phyloP scores from a whole-genome alignment of 2,113 vertebrate genomes.

The Ahaetulla prasina region DNA sequence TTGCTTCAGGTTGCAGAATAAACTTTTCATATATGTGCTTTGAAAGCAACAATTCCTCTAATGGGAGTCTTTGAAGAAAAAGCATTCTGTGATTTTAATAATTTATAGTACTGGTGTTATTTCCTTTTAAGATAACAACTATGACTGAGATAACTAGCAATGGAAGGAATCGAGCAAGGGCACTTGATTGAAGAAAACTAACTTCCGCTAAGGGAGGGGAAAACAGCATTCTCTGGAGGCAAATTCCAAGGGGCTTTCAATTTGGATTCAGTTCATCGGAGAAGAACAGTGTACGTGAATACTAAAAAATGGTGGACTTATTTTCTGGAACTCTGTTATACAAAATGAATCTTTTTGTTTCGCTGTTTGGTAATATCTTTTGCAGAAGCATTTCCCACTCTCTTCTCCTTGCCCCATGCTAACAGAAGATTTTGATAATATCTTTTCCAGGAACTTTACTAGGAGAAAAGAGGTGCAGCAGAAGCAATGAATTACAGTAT shows the following conservation, averaged over 20 bases:
- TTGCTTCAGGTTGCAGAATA: neutral
- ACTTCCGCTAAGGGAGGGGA: slow-evolving; percentile 10
- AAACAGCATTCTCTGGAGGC: rapidly evolving
- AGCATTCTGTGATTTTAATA: neutral
- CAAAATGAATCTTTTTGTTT: neutral
- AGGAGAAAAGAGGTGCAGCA: slow-evolving; percentile 5
- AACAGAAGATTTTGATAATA: neutral
- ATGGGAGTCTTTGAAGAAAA: neutral
- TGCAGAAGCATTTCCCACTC: neutral
- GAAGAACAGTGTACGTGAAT: neutral
- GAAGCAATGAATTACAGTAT: slow-evolving; percentile 32
- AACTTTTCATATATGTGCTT: neutral
- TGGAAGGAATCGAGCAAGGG: rapidly evolving
- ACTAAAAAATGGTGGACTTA: neutral
- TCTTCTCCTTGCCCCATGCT: neutral
- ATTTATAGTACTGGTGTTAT: neutral
- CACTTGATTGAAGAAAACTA: neutral
- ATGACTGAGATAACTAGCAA: neutral
- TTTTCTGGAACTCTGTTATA: neutral
- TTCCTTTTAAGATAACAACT: slow-evolving; percentile 4
- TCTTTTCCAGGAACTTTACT: slow-evolving; percentile 19
- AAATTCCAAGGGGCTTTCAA: neutral
- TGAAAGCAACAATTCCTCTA: neutral
- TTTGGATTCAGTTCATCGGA: slow-evolving; percentile 20
- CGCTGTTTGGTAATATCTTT: slow-evolving; percentile 18